A percentile compares a stretch with the other conserved stretches of the same genome.
Conservation (phyloP, 1,140 invertebrate genomes). For the Brachionus paranguensis region DNA sequence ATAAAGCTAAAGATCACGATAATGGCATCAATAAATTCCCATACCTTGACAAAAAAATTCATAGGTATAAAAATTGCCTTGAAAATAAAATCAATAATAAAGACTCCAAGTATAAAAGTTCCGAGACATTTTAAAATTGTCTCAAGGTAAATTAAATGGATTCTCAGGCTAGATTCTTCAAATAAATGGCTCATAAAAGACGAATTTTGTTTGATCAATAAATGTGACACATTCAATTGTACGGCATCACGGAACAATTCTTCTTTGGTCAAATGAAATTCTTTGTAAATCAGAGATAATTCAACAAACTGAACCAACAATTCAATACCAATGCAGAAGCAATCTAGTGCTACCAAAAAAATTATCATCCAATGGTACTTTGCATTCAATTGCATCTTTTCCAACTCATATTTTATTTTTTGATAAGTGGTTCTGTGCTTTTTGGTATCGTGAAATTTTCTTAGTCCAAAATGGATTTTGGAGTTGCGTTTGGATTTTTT, state of each 20-base stretch:
- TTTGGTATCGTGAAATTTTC: not conserved
- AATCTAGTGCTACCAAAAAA: not conserved
- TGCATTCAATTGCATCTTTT: not conserved
- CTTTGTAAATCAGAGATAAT: not conserved
- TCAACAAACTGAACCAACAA: slow-evolving; percentile 1
- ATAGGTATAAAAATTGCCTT: slow-evolving; percentile 29
- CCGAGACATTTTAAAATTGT: not conserved
- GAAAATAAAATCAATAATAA: slow-evolving; percentile 13
- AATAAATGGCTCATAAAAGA: not conserved
- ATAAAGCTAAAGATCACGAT: slow-evolving; percentile 26
- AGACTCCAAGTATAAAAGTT: not conserved
- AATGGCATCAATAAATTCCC: slow-evolving; percentile 1
- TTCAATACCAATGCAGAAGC: not conserved
- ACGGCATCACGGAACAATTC: not conserved
- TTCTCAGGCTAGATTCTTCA: not conserved
- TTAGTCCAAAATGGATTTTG: not conserved
- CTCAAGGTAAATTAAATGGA: not conserved
- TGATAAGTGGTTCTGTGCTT: not conserved
- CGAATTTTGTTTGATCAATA: not conserved
- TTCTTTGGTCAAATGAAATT: not conserved
- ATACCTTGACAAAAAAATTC: slow-evolving; percentile 18
- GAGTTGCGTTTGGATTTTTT: slow-evolving; percentile 14
- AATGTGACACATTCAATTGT: not conserved
- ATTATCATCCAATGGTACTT: not conserved
- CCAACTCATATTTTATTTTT: not conserved